Base-by-base conservation (phyloP, 2,113 vertebrate genomes). In the Nothocercus nigrocapillus region DNA sequence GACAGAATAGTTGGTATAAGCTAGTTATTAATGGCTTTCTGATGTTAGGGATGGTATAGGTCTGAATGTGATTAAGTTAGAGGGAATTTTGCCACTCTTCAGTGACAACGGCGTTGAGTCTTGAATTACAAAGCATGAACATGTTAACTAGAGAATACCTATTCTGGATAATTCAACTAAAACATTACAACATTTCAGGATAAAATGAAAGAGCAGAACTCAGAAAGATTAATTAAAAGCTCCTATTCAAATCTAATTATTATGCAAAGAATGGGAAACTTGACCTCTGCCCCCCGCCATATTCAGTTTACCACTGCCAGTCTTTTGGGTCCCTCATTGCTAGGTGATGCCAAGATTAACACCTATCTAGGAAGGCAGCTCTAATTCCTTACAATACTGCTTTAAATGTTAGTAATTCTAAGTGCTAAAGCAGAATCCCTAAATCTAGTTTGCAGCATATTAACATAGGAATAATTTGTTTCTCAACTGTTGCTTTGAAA, bases 1-100 rank as follows among this genome's bases (percentile, higher is more conserved):
- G 3, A 78, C 68, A 89, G 73, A 88, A 73, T 66, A 89, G 79
- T 91, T 85, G 34, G 91, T 78, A 81, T 75, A 93, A 91, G 51
- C 61, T 90, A 66, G 67, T 96, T 92, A 89, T 82, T 93, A 95
- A 95, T 91, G 78, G n/a, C 51, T 94, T 93, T 90, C 91, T 95
- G 64, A 95, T 88, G 67, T 69, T 75, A 89, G 56, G 68, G 61
- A 91, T 1, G 3, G 56, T 75, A 77, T 58, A 94, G 64, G 62
- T 85, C 90, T 90, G 76, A 95, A 72, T 88, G 45, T 93, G 79
- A 93, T 90, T 93, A 89, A 91, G 61, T 90, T 70, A 81, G 68
- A 54, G 94, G 72, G 88, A 95, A 90, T 95, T 85, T 70, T 91
- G 70, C 63, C 40, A 54, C 62, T 64, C 53, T 91, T 88, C 0